Evolutionary conservation across 2,888 invertebrate genomes (phyloP), one percentile per base, ranked within the genome.

Genomic region (Siphonodentalium dalli): DNA sequence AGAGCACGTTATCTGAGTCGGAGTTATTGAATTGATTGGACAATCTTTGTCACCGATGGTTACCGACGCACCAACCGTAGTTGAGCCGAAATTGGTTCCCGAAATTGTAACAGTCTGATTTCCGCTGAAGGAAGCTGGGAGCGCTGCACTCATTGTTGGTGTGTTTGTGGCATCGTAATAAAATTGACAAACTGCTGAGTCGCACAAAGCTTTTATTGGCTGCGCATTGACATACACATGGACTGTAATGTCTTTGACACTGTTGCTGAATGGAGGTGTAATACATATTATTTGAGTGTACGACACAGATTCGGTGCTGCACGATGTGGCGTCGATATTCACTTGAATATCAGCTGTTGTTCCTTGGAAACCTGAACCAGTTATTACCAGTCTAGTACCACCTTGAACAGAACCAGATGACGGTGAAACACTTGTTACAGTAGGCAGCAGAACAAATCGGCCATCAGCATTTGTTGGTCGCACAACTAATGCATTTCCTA

Each of bases 301-400:
- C n/a, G 45, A 34, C 1, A 49, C 44, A 24, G 47, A 29, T 1
- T 9, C 11, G 8, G 35, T 26, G 3, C 46, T 24, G 26, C 54
- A 54, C 5, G 33, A 21, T n/a, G 21, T 27, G 1, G 31, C 35
- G 7, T 24, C 54, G 23, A 49, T 39, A 11, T n/a, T 38, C 27
- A 57, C 58, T 9, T 18, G 46, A 3, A 46, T 47, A 15, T 51
- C 29, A 1, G 53, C 43, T 1, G 23, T 18, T 13, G 18, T 26
- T 11, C 38, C 4, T 26, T 42, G 55, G 54, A 66, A 68, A 11
- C 72, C 72, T 53, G 64, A 61, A 7, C 72, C 72, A 11, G 50
- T 51, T 2, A 72, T 62, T 2, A 54, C 59, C 4, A 69, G 13
- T 5, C 15, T 28, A 3, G 60, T 52, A 7, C 67, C 67, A 39